phyloP scores from a whole-genome alignment of 2,797 vertebrate species.

The Morelia viridis region DNA sequence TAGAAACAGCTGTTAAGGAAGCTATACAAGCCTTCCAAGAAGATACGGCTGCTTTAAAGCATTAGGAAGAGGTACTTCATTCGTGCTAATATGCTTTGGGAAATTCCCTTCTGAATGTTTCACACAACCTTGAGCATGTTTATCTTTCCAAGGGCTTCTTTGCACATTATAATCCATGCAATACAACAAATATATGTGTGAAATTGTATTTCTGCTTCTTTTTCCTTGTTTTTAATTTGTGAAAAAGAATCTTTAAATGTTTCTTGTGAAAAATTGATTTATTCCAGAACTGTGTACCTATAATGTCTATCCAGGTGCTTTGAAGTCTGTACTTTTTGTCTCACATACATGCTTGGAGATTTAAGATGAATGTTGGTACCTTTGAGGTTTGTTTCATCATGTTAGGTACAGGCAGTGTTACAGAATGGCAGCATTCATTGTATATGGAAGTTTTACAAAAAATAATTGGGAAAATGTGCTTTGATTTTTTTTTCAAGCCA shows the following conservation, averaged over 20 bases:
- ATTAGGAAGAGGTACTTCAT: background rate
- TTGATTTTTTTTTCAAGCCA: conserved; percentile 15
- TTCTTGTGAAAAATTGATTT: background rate
- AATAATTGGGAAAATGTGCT: conserved; percentile 20
- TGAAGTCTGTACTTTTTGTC: conserved; percentile 15
- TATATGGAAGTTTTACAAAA: background rate
- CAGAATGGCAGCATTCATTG: background rate
- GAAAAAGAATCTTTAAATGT: background rate
- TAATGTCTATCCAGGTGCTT: background rate
- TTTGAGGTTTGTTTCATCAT: conserved; percentile 2
- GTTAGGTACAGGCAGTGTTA: background rate
- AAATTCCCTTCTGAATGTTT: background rate
- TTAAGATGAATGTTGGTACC: conserved; percentile 16
- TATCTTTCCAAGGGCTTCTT: background rate
- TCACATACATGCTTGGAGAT: background rate
- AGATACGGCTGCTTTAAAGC: background rate
- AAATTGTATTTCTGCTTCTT: conserved; percentile 15
- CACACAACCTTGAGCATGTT: background rate
- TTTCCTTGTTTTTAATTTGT: background rate
- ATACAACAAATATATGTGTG: background rate
- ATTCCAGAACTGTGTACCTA: background rate
- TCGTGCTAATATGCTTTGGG: background rate
- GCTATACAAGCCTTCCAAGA: background rate
- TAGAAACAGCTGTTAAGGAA: background rate
- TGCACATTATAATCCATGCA: background rate